Evolutionary conservation across 2,888 invertebrate species (phyloP).

Genomic region (Drosophila mulleri): DNA sequence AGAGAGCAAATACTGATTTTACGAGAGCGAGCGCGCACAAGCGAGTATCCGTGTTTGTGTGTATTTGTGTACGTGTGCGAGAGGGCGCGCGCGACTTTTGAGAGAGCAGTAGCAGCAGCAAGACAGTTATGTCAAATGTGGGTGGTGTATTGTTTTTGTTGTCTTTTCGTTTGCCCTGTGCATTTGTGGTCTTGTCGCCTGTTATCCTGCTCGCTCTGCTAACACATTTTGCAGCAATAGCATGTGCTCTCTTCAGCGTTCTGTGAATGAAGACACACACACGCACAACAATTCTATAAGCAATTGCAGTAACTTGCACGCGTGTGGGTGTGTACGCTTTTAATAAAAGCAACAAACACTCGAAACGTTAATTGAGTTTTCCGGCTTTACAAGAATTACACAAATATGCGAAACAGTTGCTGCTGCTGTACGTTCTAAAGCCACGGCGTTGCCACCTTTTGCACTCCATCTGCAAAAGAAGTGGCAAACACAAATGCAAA

Average conservation of each 20-base stretch:
- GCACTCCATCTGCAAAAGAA: slow-evolving; percentile 14
- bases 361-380: slow-evolving; percentile 74
- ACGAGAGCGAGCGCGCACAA: slow-evolving; percentile 16
- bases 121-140: slow-evolving; percentile 53
- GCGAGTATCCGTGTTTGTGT: neutral
- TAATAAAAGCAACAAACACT: slow-evolving; percentile 63
- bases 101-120: slow-evolving; percentile 29
- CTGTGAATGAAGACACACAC: slow-evolving; percentile 58
- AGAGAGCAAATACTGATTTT: slow-evolving; percentile 42
- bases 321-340: slow-evolving; percentile 59
- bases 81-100: slow-evolving; percentile 9
- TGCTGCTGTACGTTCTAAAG: slow-evolving; percentile 16
- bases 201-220: slow-evolving; percentile 50
- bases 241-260: slow-evolving; percentile 19
- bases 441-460: slow-evolving; percentile 45
- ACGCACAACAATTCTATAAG: slow-evolving; percentile 35
- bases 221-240: slow-evolving; percentile 15
- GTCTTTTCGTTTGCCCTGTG: slow-evolving; percentile 26
- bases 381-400: slow-evolving; percentile 66
- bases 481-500: slow-evolving; percentile 24
- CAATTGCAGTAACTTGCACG: slow-evolving; percentile 35
- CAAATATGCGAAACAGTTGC: slow-evolving; percentile 48
- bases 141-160: slow-evolving; percentile 57
- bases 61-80: slow-evolving; percentile 8
- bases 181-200: slow-evolving; percentile 33